A percentile compares a stretch with the other conserved stretches of the same genome.
Evolutionary conservation across 2,888 invertebrate genomes (phyloP).

Genomic region (Nephrocerus scutellatus): DNA sequence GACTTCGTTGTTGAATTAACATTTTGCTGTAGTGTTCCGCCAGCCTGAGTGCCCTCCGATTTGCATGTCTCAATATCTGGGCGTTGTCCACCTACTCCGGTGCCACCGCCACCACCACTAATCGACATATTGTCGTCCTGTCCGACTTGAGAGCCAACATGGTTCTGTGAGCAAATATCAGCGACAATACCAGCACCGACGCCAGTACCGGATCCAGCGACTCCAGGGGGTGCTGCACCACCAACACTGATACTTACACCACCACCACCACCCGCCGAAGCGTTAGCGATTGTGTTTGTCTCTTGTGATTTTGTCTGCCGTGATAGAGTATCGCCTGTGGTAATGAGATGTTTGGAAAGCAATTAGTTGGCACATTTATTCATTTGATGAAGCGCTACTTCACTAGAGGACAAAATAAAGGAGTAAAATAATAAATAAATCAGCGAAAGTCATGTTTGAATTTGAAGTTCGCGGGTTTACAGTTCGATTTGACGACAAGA

Average conservation of each 20-base stretch:
- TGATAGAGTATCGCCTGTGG: constrained; percentile 49
- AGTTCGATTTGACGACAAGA: no score
- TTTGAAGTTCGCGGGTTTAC: no score
- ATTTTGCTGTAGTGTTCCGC: constrained; percentile 49
- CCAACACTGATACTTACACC: constrained; percentile 14
- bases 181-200: constrained; percentile 38
- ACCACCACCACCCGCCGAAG: constrained; percentile 35
- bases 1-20: constrained; percentile 58
- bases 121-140: constrained; percentile 48
- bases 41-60: constrained; percentile 78
- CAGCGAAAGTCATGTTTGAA: not conserved
- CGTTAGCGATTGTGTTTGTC: constrained; percentile 61
- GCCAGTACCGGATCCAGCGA: constrained; percentile 31
- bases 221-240: constrained; percentile 25
- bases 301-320: constrained; percentile 68
- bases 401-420: constrained; percentile 11
- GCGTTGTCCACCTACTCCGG: constrained; percentile 37
- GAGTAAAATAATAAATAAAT: not conserved
- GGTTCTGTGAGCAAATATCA: constrained; percentile 61
- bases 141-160: constrained; percentile 56
- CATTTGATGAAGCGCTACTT: no score
- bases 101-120: no score
- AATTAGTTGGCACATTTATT: no score
- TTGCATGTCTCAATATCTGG: constrained; percentile 58
- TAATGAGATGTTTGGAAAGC: no score